phyloP scores from a whole-genome alignment of 2,113 vertebrate genomes.

The Lophura nycthemera region DNA sequence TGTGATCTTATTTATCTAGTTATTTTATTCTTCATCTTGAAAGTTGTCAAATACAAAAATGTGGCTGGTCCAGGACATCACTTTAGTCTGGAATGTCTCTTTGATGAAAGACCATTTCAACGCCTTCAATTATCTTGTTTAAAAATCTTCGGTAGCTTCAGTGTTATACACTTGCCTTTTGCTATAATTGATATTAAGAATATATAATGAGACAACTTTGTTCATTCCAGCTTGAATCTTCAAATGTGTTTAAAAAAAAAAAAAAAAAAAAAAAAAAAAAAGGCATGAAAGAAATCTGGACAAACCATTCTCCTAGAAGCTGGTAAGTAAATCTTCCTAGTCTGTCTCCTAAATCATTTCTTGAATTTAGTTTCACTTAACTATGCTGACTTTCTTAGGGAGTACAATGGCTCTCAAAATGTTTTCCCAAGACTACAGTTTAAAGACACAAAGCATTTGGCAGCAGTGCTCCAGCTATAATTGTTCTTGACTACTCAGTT shows the following conservation, averaged over 20 bases:
- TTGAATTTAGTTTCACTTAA: constrained; percentile 32
- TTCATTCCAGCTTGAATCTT: background rate
- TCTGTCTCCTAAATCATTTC: background rate
- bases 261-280: background rate
- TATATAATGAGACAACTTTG: background rate
- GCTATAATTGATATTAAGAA: background rate
- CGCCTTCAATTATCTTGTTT: background rate
- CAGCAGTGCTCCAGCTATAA: constrained; percentile 27
- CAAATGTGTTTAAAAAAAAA: background rate
- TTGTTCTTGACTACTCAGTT: constrained; percentile 32
- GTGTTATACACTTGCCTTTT: background rate
- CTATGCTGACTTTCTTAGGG: background rate
- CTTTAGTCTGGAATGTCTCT: background rate
- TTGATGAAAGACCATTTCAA: background rate
- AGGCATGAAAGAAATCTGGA: background rate
- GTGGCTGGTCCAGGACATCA: background rate
- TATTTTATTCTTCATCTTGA: background rate
- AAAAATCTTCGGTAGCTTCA: background rate
- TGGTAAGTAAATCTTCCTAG: background rate
- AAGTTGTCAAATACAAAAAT: background rate
- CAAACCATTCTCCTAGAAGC: background rate
- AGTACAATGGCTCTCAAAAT: constrained; percentile 43
- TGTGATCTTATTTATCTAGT: background rate
- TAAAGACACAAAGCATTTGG: constrained; percentile 62
- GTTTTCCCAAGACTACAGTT: constrained; percentile 58